Percentiles rank a stretch among this genome's conserved stretches.
These are phyloP conservation scores for Lithosia quadra DNA, from an alignment of 2,888 invertebrate species.

Conservation along the genomic window DNA sequence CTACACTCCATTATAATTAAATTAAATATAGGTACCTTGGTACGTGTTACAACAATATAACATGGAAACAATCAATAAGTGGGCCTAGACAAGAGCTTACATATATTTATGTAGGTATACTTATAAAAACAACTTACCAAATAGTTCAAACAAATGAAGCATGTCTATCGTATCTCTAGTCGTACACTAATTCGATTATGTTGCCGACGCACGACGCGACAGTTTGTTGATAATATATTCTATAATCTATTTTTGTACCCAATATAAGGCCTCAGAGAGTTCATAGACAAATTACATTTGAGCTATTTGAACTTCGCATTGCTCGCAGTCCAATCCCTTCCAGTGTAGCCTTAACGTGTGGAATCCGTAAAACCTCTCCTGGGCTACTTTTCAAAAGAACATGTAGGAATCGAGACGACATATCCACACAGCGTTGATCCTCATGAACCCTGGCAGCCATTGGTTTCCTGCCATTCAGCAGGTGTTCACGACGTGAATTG, in stretches of 20 bases:
- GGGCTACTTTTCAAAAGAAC: neutral
- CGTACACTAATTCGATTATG: neutral
- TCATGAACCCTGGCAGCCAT: neutral
- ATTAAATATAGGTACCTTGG: neutral
- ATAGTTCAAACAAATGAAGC: neutral
- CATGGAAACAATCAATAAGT: neutral
- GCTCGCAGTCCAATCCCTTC: neutral
- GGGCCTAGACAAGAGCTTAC: neutral
- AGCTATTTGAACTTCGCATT: neutral
- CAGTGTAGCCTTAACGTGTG: neutral
- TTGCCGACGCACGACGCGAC: neutral
- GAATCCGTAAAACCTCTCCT: neutral
- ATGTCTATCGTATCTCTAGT: neutral
- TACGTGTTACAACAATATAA: neutral
- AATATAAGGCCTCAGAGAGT: neutral
- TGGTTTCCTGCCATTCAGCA: neutral
- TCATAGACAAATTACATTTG: neutral
- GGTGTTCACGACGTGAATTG: neutral
- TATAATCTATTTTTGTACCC: neutral
- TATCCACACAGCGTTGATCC: neutral
- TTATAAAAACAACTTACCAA: slow-evolving; percentile 4
- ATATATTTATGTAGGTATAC: neutral
- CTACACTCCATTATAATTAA: neutral
- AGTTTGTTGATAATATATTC: neutral
- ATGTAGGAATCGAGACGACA: neutral